Base-by-base conservation (phyloP, 2,888 invertebrate species). In the Schizaphis graminum region DNA sequence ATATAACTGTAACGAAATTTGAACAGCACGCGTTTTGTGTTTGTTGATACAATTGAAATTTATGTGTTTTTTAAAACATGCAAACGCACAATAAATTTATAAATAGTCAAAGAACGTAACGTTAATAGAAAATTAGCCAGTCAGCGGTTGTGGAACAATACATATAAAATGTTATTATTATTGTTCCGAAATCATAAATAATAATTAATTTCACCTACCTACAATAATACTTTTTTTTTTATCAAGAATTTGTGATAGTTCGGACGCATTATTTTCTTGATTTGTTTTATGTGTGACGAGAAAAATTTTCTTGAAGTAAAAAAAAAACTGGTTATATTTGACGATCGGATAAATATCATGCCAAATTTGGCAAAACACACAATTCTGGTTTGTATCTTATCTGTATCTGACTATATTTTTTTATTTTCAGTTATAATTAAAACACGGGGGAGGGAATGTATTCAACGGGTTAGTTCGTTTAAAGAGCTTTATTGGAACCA, bases 301-400 rank as follows among this genome's bases (percentile, higher is more conserved):
- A 56, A 84, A 89, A 93, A 93, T 89, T 16, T 89, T 84, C n/a
- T 89, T n/a, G 35, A 44, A 67, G n/a, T n/a, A 56, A 84, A 77
- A 86, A 53, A 56, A 89, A 77, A 93, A 93, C 93, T 89, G 89
- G 93, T 93, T 89, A 89, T 77, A 49, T 77, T 26, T 67, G 87
- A n/a, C 13, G 28, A 88, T 47, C 21, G 90, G 85, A 93, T 84
- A 93, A 93, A 85, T 84, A 49, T 47, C 26, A 57, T 47, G 77
- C 93, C 93, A 85, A 93, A 93, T 93, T 93, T 93, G 93, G 93
- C 85, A 41, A 93, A 93, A 49, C 85, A 35, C 85, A 85, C 21
- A 11, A 85, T 89, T 93, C 93, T 85, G 93, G 93, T 93, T 93
- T 93, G n/a, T 92, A 87, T 77, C 24, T 49, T 41, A 53, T 93